Evolutionary conservation across 2,797 vertebrate species (phyloP).

Genomic region (Dipus sagitta): DNA sequence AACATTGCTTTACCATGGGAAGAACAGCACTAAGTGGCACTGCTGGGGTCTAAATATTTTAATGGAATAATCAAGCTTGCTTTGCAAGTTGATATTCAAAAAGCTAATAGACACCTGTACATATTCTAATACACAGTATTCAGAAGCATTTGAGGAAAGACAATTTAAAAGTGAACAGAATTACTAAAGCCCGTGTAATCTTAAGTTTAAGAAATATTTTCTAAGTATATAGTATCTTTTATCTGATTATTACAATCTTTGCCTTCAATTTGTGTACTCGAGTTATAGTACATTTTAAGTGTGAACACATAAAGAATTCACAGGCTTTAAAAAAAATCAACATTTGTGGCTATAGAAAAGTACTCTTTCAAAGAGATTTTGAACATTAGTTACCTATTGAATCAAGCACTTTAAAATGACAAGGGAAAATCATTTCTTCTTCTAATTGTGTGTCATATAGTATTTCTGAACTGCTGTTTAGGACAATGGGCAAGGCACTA

Average conservation of each 20-base stretch:
- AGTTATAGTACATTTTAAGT: conserved; percentile 48
- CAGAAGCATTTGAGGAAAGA: conserved; percentile 59
- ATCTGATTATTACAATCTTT: conserved; percentile 42
- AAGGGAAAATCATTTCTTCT: conserved; percentile 48
- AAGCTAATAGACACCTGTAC: conserved; percentile 58
- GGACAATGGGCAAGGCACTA: conserved; percentile 46
- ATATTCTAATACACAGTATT: conserved; percentile 48
- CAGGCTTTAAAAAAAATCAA: conserved; percentile 8
- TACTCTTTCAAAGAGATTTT: conserved; percentile 37
- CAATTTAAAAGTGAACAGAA: conserved; percentile 60
- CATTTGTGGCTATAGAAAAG: conserved; percentile 27
- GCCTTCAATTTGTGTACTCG: background rate
- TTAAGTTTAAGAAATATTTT: conserved; percentile 59
- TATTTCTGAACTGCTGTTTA: conserved; percentile 38
- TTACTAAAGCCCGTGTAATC: conserved; percentile 5
- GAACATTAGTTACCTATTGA: conserved; percentile 35
- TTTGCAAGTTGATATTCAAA: conserved; percentile 56
- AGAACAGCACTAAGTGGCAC: conserved; percentile 40
- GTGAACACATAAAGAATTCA: conserved; percentile 18
- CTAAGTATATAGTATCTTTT: conserved; percentile 55
- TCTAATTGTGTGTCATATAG: background rate
- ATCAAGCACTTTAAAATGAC: conserved; percentile 39
- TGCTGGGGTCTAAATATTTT: conserved; percentile 35
- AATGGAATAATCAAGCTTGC: conserved; percentile 52
- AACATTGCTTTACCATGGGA: conserved; percentile 52